Evolutionary conservation across 2,797 vertebrate genomes (phyloP), one percentile per base, ranked within the genome.

Genomic region (Eospalax fontanierii): DNA sequence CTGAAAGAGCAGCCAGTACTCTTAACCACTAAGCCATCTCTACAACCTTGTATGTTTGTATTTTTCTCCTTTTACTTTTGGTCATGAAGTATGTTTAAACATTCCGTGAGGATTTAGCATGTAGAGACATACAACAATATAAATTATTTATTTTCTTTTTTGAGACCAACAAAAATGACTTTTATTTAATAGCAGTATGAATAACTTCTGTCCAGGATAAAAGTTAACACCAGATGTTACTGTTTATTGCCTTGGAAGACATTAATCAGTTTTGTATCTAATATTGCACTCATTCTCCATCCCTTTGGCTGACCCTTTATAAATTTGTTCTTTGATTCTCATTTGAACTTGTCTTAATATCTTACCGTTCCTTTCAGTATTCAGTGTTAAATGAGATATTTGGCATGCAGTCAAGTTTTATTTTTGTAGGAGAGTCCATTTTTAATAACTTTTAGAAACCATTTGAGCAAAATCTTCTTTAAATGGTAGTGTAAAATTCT

Each of bases 351-450:
- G 22, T 87, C 35, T 83, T 87, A 75, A 35, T 22, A 28, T 40
- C 21, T 24, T 46, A 66, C 2, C 9, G 66, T 28, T 50, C 30
- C 66, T n/a, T 35, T 57, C 30, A 63, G 54, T 83, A 38, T 65
- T 26, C 46, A 30, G n/a, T 50, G 10, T 61, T 87, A 81, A 93
- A 73, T 79, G 40, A 80, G 71, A 91, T 50, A 5, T 80, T 76
- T 93, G 85, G 46, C n/a, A 38, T 40, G 76, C 24, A 24, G 66
- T 93, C 38, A 93, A 81, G n/a, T 63, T 66, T 57, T 63, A 83
- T 11, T 6, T 82, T 87, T 83, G 26, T 40, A 43, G n/a, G 4
- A 68, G 6, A 65, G 8, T 10, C 82, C 54, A 71, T 81, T 94
- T 76, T 88, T 81, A 61, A 70, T n/a, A 22, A 43, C 21, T 35